Evolutionary conservation across 2,113 vertebrate genomes (phyloP).

Genomic region (Sylvicapra grimmia): DNA sequence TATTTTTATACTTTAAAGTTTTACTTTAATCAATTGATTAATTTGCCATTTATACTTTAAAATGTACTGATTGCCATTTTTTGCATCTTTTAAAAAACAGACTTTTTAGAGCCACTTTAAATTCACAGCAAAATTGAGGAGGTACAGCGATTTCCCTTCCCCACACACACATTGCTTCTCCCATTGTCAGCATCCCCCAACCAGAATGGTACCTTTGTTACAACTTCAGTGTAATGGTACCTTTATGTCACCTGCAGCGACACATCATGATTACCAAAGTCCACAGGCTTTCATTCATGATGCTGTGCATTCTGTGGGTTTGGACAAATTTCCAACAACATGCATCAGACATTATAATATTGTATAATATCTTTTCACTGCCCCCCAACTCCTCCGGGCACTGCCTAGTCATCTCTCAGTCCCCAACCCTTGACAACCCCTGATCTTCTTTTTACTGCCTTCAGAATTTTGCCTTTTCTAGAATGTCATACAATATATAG

Average conservation of each 20-base stretch:
- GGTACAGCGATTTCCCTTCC: neutral
- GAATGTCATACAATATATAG: neutral
- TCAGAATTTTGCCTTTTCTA: neutral
- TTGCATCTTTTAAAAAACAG: neutral
- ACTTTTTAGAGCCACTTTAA: neutral
- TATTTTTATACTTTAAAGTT: neutral
- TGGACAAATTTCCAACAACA: neutral
- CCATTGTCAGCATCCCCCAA: neutral
- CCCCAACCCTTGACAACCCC: neutral
- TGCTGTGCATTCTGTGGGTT: neutral
- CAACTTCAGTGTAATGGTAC: neutral
- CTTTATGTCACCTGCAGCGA: neutral
- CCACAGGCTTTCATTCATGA: too few relatives aligned
- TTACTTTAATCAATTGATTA: neutral
- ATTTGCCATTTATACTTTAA: neutral
- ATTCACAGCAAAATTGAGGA: neutral
- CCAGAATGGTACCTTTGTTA: neutral
- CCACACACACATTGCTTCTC: too few relatives aligned
- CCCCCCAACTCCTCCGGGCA: neutral
- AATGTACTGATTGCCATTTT: neutral
- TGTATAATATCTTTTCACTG: neutral
- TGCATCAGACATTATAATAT: fast-evolving
- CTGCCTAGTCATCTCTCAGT: too few relatives aligned
- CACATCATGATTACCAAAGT: neutral
- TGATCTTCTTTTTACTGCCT: neutral